Evolutionary conservation across 2,113 vertebrate species (phyloP), one percentile per base, ranked within the genome.

Genomic region (Zootoca vivipara): DNA sequence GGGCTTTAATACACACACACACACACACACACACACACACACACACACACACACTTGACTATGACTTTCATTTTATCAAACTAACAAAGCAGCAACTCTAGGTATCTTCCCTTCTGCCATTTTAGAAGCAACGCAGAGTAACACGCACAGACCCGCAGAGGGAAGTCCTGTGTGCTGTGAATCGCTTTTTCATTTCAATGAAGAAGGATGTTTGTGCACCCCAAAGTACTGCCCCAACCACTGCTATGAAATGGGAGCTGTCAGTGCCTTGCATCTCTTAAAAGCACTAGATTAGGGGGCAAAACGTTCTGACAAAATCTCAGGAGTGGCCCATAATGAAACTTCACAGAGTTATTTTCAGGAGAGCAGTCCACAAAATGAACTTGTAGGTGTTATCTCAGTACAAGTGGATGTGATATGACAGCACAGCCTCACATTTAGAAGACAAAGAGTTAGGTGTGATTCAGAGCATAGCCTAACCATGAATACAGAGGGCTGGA

Each of bases 341-440:
- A 69, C 40, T n/a, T 65, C 82, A 83, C 28, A 38, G 30, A 52
- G 26, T 70, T 83, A 67, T 40, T 42, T 46, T 46, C 46, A 28
- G n/a, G 58, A 56, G 20, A 15, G 52, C 62, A 83, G 20, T 33
- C 83, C 26, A 82, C 83, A 22, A 26, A 80, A 28, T 26, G 18
- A 69, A 28, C 20, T 40, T 91, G 87, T 72, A 82, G 62, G 62
- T 78, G 33, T 79, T 82, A 83, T 46, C 65, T 79, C 52, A 88
- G 58, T 72, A 75, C 40, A 3, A 87, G 87, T 22, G 38, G n/a
- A 28, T 67, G 35, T 52, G 38, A 52, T 52, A 10, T 83, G 0
- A 40, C 30, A 87, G 88, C 35, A 91, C 78, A 24, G 70, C 82
- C 28, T 77, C 24, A 52, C 2, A 3, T 13, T 89, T 87, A 78